Percentiles rank a stretch among this genome's conserved stretches.
phyloP scores from a whole-genome alignment of 2,888 invertebrate genomes.

The Noctua comes region DNA sequence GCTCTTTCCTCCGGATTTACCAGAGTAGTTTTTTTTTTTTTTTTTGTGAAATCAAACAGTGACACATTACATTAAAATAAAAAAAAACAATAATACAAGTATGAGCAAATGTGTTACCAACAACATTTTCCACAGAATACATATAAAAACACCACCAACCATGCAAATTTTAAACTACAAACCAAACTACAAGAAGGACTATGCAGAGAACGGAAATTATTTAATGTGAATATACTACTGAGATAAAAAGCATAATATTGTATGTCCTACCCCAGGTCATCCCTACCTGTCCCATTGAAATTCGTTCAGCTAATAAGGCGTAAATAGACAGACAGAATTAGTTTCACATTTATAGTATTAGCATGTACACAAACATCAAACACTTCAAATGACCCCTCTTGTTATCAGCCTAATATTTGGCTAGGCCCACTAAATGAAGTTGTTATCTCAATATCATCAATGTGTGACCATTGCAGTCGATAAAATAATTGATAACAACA shows the following conservation, averaged over 20 bases:
- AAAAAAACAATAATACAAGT: neutral
- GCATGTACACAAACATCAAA: too few species aligned
- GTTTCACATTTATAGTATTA: neutral
- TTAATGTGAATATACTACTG: neutral
- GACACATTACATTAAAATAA: neutral
- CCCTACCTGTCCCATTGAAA: neutral
- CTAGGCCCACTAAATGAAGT: neutral
- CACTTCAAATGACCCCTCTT: neutral
- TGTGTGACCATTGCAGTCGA: neutral
- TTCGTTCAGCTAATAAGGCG: neutral
- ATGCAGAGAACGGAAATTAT: neutral
- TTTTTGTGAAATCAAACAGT: neutral
- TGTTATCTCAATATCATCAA: slow-evolving; percentile 17
- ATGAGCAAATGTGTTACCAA: neutral
- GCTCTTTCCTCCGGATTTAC: neutral
- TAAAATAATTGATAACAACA: slow-evolving; percentile 30
- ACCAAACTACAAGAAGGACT: neutral
- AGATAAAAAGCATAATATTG: neutral
- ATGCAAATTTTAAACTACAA: neutral
- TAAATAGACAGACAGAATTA: neutral
- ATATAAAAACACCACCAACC: neutral
- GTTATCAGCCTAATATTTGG: neutral
- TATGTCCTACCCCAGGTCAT: neutral
- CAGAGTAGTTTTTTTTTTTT: too few species aligned
- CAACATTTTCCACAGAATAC: too few species aligned